Conservation (phyloP, 2,888 invertebrate genomes). For the Autographa pulchrina region DNA sequence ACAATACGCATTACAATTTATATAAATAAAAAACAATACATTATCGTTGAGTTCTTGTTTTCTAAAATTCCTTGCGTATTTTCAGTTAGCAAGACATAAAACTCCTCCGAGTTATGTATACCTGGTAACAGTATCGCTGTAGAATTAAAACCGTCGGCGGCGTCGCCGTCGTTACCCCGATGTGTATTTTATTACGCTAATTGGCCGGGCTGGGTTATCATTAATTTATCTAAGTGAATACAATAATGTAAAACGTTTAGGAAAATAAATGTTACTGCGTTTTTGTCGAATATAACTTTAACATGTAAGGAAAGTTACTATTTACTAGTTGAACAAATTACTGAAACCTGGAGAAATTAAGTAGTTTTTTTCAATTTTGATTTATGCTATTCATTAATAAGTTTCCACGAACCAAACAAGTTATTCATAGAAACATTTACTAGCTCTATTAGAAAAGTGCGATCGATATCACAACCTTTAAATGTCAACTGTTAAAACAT, state of each 20-base stretch:
- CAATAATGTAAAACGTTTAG: conserved; percentile 13
- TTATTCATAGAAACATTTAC: conserved; percentile 14
- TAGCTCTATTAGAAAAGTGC: conserved; percentile 13
- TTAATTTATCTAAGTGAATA: conserved; percentile 56
- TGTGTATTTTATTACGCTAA: conserved; percentile 54
- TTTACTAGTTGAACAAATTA: background rate
- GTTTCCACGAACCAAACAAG: conserved; percentile 15
- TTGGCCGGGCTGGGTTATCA: conserved; percentile 43
- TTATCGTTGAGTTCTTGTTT: too few relatives aligned
- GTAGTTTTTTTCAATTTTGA: background rate
- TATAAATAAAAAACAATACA: too few relatives aligned
- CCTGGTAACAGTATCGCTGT: conserved; percentile 7
- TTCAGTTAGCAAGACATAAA: background rate
- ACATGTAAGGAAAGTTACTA: background rate
- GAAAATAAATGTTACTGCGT: background rate
- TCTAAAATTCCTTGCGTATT: background rate
- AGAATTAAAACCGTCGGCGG: conserved; percentile 42
- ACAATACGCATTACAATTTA: too few relatives aligned
- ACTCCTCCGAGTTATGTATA: background rate
- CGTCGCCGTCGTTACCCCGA: conserved; percentile 20
- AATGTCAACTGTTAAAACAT: conserved; percentile 27
- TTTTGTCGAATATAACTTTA: too few relatives aligned
- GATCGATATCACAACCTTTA: conserved; percentile 30
- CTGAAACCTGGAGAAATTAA: background rate
- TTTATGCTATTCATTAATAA: background rate